Percentiles rank a stretch among this genome's conserved stretches.
Conservation (phyloP, 2,113 vertebrate genomes). For the Cranoglanis bouderius region DNA sequence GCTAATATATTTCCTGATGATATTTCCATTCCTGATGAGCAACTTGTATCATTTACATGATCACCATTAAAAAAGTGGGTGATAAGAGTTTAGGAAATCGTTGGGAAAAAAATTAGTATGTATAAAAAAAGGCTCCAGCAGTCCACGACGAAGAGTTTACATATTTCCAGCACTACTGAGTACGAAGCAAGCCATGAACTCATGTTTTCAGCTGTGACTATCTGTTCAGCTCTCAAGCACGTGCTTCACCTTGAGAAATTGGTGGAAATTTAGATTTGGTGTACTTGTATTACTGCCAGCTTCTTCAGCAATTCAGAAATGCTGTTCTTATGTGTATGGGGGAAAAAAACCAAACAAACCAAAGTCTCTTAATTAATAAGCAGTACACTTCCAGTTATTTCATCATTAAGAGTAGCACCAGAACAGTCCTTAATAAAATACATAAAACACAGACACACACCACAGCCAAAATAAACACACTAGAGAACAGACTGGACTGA, state of each 20-base stretch:
- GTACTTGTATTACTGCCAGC: neutral
- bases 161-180: neutral
- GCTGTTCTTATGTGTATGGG: neutral
- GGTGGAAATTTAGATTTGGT: neutral
- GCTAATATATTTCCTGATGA: no score
- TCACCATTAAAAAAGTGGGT: neutral
- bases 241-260: neutral
- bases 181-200: neutral
- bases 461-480: constrained; percentile 1
- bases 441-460: neutral
- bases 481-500: neutral
- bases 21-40: neutral
- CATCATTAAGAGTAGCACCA: constrained; percentile 20
- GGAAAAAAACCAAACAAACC: no score
- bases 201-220: neutral
- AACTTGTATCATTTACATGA: neutral
- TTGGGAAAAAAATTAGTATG: neutral
- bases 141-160: neutral
- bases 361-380: constrained; percentile 4
- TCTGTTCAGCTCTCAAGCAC: neutral
- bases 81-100: neutral
- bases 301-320: neutral
- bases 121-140: neutral
- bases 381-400: constrained; percentile 18
- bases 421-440: neutral